Percentiles rank a stretch among this genome's conserved stretches.
Evolutionary conservation across 1,140 invertebrate genomes (phyloP).

Genomic region (Apocrypta bakeri): DNA sequence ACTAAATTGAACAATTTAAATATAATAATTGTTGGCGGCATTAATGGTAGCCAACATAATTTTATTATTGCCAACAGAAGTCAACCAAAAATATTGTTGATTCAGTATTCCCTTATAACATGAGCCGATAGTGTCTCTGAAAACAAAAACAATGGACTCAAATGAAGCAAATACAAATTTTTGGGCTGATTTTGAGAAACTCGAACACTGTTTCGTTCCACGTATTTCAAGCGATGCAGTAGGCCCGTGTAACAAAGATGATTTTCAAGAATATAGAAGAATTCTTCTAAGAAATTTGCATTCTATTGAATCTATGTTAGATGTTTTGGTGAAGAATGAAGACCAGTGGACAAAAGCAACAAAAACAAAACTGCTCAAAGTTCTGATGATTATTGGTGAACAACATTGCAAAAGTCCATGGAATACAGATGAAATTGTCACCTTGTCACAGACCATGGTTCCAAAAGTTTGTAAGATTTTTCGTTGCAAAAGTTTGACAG

Average conservation of each 20-base stretch:
- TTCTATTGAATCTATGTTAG: constrained; percentile 56
- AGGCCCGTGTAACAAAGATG: constrained; percentile 64
- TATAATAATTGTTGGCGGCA: too few species aligned
- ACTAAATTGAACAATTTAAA: too few species aligned
- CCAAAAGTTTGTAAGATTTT: constrained; percentile 60
- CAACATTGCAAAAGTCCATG: constrained; percentile 64
- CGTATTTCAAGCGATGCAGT: constrained; percentile 51
- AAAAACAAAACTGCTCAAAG: constrained; percentile 56
- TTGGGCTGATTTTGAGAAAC: constrained; percentile 59
- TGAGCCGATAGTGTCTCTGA: too few species aligned
- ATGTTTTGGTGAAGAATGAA: constrained; percentile 54
- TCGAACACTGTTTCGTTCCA: constrained; percentile 60
- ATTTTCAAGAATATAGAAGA: constrained; percentile 64
- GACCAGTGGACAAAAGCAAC: constrained; percentile 40
- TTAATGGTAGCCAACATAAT: too few species aligned
- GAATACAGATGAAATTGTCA: constrained; percentile 62
- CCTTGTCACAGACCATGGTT: constrained; percentile 56
- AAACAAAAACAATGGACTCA: too few species aligned
- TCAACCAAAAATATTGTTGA: too few species aligned
- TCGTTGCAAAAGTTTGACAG: constrained; percentile 52
- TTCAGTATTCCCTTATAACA: too few species aligned
- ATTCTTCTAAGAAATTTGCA: constrained; percentile 62
- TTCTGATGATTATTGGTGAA: constrained; percentile 70
- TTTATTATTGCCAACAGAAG: too few species aligned
- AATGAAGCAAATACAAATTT: constrained; percentile 50